A percentile compares a stretch with the other conserved stretches of the same genome.
Conservation (phyloP, 2,888 invertebrate genomes). For the Pristionchus maxplancki region DNA sequence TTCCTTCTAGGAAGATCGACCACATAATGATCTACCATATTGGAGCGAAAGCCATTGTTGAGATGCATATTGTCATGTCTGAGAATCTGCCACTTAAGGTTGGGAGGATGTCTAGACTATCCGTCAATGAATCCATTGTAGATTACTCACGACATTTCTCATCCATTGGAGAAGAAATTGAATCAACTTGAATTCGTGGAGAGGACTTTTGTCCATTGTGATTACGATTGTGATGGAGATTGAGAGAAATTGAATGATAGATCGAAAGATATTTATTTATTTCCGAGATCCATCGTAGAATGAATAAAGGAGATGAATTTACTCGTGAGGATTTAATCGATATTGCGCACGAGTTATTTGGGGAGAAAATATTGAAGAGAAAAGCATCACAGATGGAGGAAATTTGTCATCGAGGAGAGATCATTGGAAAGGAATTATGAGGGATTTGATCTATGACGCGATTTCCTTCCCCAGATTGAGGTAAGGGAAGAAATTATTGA, state of each 20-base stretch:
- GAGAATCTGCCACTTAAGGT: constrained; percentile 78
- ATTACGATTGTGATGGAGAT: constrained; percentile 67
- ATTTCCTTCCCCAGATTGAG: neutral
- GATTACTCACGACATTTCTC: constrained; percentile 79
- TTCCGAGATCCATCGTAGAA: neutral
- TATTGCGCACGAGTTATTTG: constrained; percentile 31
- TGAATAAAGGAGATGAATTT: neutral
- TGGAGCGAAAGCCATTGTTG: constrained; percentile 78
- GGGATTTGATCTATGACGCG: neutral
- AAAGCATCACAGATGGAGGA: neutral
- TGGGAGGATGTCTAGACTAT: neutral
- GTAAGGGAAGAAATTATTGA: neutral
- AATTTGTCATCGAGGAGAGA: constrained; percentile 24
- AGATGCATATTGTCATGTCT: constrained; percentile 78
- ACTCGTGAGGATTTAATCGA: constrained; percentile 24
- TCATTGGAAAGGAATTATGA: neutral
- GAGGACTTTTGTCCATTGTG: constrained; percentile 71
- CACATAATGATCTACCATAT: constrained; percentile 81
- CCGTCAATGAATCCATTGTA: neutral
- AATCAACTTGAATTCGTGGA: constrained; percentile 75
- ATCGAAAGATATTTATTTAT: neutral
- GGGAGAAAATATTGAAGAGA: neutral
- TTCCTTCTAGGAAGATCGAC: constrained; percentile 76
- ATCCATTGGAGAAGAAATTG: constrained; percentile 78
- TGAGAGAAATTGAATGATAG: neutral